Evolutionary conservation across 2,797 vertebrate species (phyloP).

Genomic region (Aselliscus stoliczkanus): DNA sequence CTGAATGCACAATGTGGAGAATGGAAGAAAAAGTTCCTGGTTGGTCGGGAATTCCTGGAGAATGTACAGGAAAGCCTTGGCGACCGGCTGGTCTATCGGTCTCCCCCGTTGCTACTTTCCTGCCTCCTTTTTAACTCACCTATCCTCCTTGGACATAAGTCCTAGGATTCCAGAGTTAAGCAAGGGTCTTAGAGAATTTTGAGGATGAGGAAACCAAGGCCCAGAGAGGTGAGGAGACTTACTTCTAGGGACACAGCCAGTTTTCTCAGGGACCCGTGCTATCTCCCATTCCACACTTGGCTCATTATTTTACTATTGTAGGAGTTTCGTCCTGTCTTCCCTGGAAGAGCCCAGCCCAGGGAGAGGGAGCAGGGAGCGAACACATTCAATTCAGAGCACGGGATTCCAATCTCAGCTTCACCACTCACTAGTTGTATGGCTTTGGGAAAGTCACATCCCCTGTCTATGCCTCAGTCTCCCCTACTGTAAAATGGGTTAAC

Average conservation of each 20-base stretch:
- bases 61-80: neutral
- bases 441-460: neutral
- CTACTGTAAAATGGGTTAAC: neutral
- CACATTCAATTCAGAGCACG: neutral
- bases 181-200: neutral
- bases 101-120: neutral
- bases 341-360: neutral
- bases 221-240: neutral
- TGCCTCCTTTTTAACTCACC: neutral
- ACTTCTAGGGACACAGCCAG: neutral
- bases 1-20: conserved; percentile 50
- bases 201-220: neutral
- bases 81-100: neutral
- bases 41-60: neutral
- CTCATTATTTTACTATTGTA: neutral
- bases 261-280: too few species aligned
- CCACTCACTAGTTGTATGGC: too few species aligned
- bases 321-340: neutral
- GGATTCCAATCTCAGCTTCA: neutral
- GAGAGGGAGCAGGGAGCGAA: neutral
- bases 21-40: neutral
- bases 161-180: neutral
- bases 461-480: neutral
- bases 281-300: neutral
- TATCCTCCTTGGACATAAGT: neutral